Conservation (phyloP, 2,113 vertebrate species). For the Brachypodius melanocephalos region DNA sequence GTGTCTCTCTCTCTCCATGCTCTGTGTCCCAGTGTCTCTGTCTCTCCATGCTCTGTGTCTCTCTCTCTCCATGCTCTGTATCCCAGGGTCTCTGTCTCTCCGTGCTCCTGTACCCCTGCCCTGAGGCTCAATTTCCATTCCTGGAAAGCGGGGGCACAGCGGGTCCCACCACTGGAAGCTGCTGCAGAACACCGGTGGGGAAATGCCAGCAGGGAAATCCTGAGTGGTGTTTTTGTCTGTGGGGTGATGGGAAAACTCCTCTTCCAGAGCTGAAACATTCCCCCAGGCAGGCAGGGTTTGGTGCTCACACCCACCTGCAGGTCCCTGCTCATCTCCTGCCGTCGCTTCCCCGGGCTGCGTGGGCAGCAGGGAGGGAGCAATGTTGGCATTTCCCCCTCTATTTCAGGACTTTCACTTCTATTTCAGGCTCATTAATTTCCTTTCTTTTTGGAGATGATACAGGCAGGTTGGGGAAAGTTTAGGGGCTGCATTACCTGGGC, state of each 20-base stretch:
- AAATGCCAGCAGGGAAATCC: neutral
- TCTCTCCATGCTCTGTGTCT: no score
- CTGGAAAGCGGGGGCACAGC: neutral
- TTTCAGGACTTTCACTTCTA: neutral
- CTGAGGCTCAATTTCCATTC: neutral
- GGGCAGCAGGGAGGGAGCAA: neutral
- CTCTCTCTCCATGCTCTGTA: no score
- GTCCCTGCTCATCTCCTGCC: neutral
- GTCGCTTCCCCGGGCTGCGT: neutral
- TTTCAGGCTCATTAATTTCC: neutral
- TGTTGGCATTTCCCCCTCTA: neutral
- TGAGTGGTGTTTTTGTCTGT: neutral
- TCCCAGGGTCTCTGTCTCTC: no score
- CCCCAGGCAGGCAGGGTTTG: neutral
- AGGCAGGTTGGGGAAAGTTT: neutral
- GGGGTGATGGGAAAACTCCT: neutral
- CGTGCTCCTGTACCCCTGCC: rapidly evolving
- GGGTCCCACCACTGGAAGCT: neutral
- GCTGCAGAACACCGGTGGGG: neutral
- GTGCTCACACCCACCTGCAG: neutral
- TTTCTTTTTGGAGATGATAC: neutral
- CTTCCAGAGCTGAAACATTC: neutral
- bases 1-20: neutral
- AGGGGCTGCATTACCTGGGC: neutral
- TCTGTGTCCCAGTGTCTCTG: no score